These are phyloP conservation scores for Haemorhous mexicanus DNA, from an alignment of 2,113 vertebrate species.

Conservation along the genomic window DNA sequence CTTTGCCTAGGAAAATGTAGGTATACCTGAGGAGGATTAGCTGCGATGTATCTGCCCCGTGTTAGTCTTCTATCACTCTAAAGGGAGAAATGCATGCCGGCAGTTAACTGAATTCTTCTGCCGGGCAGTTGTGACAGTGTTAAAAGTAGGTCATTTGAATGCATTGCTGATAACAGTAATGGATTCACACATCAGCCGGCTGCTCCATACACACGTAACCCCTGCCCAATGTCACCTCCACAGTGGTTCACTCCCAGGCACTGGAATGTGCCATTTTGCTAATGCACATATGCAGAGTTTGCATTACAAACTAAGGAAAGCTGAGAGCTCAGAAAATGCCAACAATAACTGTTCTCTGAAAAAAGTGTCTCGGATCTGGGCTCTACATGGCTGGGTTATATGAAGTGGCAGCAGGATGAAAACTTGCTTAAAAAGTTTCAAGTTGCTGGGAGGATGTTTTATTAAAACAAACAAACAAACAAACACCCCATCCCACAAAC, in stretches of 20 bases:
- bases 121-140: neutral
- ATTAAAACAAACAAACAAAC: neutral
- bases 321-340: neutral
- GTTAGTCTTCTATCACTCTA: neutral
- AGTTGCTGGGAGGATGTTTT: neutral
- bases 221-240: conserved; percentile 52
- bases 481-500: neutral
- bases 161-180: conserved; percentile 56
- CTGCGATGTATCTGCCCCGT: neutral
- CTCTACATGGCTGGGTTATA: neutral
- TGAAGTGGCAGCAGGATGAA: neutral
- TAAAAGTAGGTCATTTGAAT: conserved; percentile 63
- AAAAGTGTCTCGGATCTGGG: neutral
- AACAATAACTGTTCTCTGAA: neutral
- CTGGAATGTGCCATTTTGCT: conserved; percentile 30
- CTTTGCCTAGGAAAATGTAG: neutral
- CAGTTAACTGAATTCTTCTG: conserved; percentile 20
- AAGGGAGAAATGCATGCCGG: neutral
- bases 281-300: conserved; percentile 25
- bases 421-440: neutral
- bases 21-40: neutral
- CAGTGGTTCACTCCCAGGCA: neutral
- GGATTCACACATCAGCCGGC: conserved; percentile 41
- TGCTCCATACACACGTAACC: conserved; percentile 25
- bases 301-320: conserved; percentile 22